Base-by-base conservation (phyloP, 2,113 vertebrate genomes). In the Petroica traversi region DNA sequence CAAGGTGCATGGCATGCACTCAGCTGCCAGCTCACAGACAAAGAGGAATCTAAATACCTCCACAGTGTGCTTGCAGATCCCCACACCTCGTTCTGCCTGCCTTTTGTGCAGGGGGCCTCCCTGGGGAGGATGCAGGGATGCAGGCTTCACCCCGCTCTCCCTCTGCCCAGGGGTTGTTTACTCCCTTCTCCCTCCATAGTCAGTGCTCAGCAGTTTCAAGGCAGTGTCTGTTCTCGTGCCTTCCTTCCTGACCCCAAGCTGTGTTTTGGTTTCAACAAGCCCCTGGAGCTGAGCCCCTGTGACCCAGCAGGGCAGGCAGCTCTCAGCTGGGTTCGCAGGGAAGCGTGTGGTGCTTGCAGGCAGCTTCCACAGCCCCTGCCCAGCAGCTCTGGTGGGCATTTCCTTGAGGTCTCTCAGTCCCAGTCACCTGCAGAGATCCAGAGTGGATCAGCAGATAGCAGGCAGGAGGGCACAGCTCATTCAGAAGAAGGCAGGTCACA, bases 271-370 rank as follows among this genome's bases (percentile, higher is more conserved):
- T 90, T 75, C 89, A 33, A 26, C 4, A 26, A 71, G 46, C 25
- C 51, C 19, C 6, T 45, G 69, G 41, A 71, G 45, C 59, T 12
- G 9, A 78, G 75, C n/a, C 46, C 25, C 5, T 4, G 71, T 2
- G 8, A 79, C 33, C 66, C 38, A 9, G 48, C 62, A 55, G 58
- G 5, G n/a, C n/a, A 7, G 59, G 49, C 59, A 85, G 55, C 41
- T 69, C 31, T 33, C 22, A 25, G 71, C 40, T 57, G 74, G 64
- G 74, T 38, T 91, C 0, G 0, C 1, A 5, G 57, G 57, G 51
- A 74, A 85, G 24, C 0, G 0, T 2, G 4, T 1, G 2, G 33
- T 54, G 41, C 52, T 67, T 40, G 34, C 57, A 64, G 34, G 12
- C 12, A 38, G 48, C 24, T 68, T 43, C 36, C 1, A 1, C 15